These are phyloP conservation scores for Dendrolimus houi DNA, from an alignment of 2,888 invertebrate genomes.

Conservation along the genomic window DNA sequence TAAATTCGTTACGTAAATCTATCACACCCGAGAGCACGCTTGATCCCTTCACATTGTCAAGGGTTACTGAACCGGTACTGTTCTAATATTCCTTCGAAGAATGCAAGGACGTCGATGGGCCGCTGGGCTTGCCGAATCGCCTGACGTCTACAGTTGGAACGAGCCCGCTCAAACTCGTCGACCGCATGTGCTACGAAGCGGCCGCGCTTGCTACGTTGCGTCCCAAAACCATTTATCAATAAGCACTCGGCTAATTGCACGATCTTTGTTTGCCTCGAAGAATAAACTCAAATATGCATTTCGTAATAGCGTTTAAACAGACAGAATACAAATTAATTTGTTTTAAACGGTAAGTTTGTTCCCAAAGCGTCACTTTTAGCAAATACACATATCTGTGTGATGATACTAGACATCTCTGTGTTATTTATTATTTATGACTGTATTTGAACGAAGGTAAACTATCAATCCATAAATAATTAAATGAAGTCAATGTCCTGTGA, in stretches of 20 bases:
- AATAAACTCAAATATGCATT: conserved; percentile 29
- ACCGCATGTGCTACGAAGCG: background rate
- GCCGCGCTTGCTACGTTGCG: background rate
- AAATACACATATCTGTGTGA: no score
- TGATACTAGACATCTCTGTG: no score
- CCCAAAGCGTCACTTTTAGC: no score
- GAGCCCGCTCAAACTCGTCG: background rate
- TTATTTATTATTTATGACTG: no score
- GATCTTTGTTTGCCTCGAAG: conserved; percentile 36
- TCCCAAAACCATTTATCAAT: background rate
- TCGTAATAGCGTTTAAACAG: conserved; percentile 43
- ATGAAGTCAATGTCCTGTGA: no score
- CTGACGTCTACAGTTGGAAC: background rate
- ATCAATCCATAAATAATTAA: no score
- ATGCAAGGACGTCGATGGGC: conserved; percentile 65
- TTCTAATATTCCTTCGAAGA: conserved; percentile 57
- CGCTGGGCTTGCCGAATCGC: conserved; percentile 21
- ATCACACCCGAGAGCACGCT: conserved; percentile 42
- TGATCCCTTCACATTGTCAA: conserved; percentile 66
- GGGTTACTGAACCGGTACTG: conserved; percentile 66
- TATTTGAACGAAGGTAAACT: no score
- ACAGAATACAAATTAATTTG: conserved; percentile 8
- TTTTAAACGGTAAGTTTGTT: background rate
- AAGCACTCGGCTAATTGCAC: conserved; percentile 15
- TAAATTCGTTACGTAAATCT: conserved; percentile 52